Evolutionary conservation across 2,113 vertebrate genomes (phyloP), one percentile per base, ranked within the genome.

Genomic region (Anarrhichthys ocellatus): DNA sequence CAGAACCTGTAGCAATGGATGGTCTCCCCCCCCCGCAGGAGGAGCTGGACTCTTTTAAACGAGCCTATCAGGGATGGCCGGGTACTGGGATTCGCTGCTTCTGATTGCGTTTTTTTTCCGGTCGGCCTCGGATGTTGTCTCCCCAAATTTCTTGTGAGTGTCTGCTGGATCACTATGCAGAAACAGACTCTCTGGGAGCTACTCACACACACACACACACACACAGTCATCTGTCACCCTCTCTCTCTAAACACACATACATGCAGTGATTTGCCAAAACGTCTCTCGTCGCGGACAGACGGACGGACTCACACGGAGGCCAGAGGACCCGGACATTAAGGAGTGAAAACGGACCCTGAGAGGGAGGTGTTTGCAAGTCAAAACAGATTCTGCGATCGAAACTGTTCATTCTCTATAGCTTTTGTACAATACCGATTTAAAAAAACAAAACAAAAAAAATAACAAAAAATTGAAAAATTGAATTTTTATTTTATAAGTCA

Each of bases 401-500:
- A 94, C 95, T 94, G 93, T 96, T 97, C 96, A 97, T 97, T 95
- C 96, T 97, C 96, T 96, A 95, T 94, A 96, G 97, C 97, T 97
- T 99, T 99, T 99, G 97, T 99, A 99, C 96, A 97, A 97, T 97
- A 96, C 90, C 72, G 87, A 94, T 93, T 87, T 78, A 92, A 94
- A 88, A 85, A 65, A 75, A 32, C 34, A 82, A 78, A 83, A 90
- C 29, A 82, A 92, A 89, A 88, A 84, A 70, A 73, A 29, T 1
- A 71, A 64, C 40, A 80, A 78, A 83, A 90, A 86, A 96, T 92
- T 95, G 95, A 97, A 97, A 97, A 96, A 97, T 96, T 88, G 94
- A 96, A 96, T 98, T 98, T 99, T 99, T 98, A 98, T 98, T 99
- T 99, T 99, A 93, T 99, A 98, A 97, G 95, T 97, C 96, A 96